Conservation (phyloP, 2,797 vertebrate species). For the Chromobotia macracanthus region DNA sequence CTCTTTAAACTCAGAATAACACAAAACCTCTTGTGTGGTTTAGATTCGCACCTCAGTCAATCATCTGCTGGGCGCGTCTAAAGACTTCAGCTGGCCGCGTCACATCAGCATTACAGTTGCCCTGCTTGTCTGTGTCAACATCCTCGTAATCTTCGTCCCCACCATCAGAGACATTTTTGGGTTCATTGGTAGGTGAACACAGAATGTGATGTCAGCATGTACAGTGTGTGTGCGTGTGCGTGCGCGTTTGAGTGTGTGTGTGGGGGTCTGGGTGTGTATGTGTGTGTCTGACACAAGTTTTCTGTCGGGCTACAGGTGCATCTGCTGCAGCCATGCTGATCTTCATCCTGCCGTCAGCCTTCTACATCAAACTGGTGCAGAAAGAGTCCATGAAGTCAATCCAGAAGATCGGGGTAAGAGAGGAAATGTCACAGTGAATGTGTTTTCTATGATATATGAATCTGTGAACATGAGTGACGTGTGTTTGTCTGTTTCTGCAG, state of each 20-base stretch:
- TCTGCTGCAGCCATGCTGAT: conserved; percentile 97
- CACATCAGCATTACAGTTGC: conserved; percentile 84
- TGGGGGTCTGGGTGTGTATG: neutral
- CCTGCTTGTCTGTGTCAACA: conserved; percentile 83
- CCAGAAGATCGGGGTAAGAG: conserved; percentile 95
- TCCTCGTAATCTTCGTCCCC: conserved; percentile 92
- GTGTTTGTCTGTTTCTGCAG: no score
- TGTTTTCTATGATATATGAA: no score
- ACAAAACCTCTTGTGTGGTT: neutral
- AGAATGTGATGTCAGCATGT: neutral
- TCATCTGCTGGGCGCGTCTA: conserved; percentile 84
- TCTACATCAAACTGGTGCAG: conserved; percentile 96
- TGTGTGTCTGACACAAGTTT: neutral
- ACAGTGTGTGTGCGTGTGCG: no score
- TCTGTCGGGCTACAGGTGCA: conserved; percentile 73
- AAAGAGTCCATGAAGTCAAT: conserved; percentile 91
- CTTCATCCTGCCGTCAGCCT: conserved; percentile 96
- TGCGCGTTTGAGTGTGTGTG: no score
- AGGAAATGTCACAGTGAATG: no score
- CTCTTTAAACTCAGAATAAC: no score
- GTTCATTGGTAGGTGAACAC: conserved; percentile 85
- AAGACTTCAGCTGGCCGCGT: conserved; percentile 90
- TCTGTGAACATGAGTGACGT: no score
- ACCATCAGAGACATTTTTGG: conserved; percentile 95
- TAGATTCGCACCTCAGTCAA: conserved; percentile 94